Evolutionary conservation across 2,888 invertebrate genomes (phyloP), one percentile per base, ranked within the genome.

Genomic region (Lasioglossum marginatum): DNA sequence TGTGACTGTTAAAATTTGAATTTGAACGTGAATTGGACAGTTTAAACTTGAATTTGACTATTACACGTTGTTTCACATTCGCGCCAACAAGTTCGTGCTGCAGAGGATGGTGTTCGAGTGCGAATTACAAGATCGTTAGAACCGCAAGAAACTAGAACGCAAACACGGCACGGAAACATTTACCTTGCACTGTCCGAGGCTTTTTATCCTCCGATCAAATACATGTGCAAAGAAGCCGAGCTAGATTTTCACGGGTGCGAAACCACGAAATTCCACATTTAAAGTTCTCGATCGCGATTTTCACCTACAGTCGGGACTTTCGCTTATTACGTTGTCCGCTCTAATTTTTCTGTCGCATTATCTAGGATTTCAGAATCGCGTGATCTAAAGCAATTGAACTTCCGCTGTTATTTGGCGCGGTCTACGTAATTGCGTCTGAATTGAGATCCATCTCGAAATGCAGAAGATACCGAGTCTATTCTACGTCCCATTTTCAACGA

Each of bases 271-370:
- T 48, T 77, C 19, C 40, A 37, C 52, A 27, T 68, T 40, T 37
- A 34, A 40, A 48, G 34, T 48, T 68, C 77, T 77, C n/a, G 77
- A 77, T 77, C 63, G 66, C 23, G 66, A 77, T 68, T 52, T 77
- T 52, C 68, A 52, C 77, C 37, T 27, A 48, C 27, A 34, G 34
- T 14, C 37, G n/a, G 31, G 27, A 78, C 84, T 84, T 82, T 84
- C 83, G 83, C 84, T 78, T 84, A 74, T 84, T 84, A 84, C 83
- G 77, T 73, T 72, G 71, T 57, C 14, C 76, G 77, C 48, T 78
- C 84, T 70, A 48, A 27, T 77, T 80, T 79, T 80, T 68, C 52
- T 73, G 77, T 77, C 68, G 66, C 37, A 27, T 37, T 78, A 70
- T 75, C 81, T 70, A 71, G 60, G 31, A 75, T 75, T 82, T 77